Evolutionary conservation across 2,113 vertebrate species (phyloP), one percentile per base, ranked within the genome.

Genomic region (Pseudorectes ferrugineus): DNA sequence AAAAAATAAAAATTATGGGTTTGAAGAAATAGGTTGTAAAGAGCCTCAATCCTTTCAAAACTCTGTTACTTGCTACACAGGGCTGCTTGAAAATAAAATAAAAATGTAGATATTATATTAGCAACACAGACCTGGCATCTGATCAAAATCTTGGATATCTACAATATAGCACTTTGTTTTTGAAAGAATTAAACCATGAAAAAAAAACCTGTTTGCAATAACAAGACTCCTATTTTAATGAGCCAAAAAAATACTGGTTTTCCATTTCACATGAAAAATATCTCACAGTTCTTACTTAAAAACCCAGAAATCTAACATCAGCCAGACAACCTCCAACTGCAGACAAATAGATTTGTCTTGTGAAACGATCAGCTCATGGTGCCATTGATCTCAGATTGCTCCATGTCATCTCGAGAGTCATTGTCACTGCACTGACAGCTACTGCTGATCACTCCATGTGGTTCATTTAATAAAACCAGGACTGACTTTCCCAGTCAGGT

Each of bases 371-470:
- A 31, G 48, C 42, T 22, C 20, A 6, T 7, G n/a, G 35, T 29
- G 35, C 42, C 77, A 52, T 3, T 49, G 21, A 66, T 43, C 36
- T 61, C 42, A 25, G 5, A 68, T 6, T 43, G 15, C 21, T 54
- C 45, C 42, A 35, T 5, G 8, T 43, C 63, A 43, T n/a, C 65
- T 43, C 55, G 33, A 81, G 21, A 51, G 80, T 68, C 42, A 65
- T 0, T 0, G 24, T 46, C 35, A 59, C 65, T 2, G 0, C 29
- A 24, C 31, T 40, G 43, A 75, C 31, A 20, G 14, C 28, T 67
- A 40, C 61, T 33, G 59, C 23, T 66, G 40, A 36, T 42, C 2
- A 2, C 14, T 23, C 45, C 61, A 12, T 0, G 0, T 20, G 15
- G 45, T 29, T 16, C 36, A 81, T 29, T 55, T 43, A 43, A 52